Evolutionary conservation across 1,140 invertebrate species (phyloP), one percentile per base, ranked within the genome.

Genomic region (Drosophila ogumai): DNA sequence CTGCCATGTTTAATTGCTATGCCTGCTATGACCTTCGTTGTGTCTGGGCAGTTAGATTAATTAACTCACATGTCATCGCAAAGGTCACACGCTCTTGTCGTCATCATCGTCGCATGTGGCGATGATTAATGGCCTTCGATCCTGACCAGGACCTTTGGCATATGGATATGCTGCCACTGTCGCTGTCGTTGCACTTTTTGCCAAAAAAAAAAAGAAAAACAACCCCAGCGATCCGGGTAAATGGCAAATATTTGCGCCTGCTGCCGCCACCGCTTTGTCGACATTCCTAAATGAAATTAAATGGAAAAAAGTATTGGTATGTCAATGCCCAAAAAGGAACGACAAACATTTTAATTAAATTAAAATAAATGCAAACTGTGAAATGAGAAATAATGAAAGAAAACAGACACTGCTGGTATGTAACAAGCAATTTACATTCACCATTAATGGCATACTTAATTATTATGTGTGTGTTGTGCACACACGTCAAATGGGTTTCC

Each of bases 11-110:
- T 81, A 81, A 85, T 86, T 81, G 71, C 68, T 22, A 41, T 59
- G 47, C 73, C 56, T 40, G 47, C 9, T n/a, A n/a, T n/a, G 85
- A 80, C 84, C 84, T 84, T 80, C 75, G 55, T n/a, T 15, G 60
- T 64, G 82, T 80, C 81, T 82, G 82, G 72, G 36, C 73, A 78
- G 84, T 69, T 90, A 88, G 84, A 88, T 88, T 90, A 88, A 88
- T 88, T 87, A 84, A 88, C 79, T 88, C 57, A 69, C 84, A 80
- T 82, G 82, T 87, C 82, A 61, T 66, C 72, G 75, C 71, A 68
- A 82, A 87, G 84, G 84, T 80, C 84, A 34, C 19, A 88, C 49
- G 19, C 60, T 40, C 19, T 6, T 12, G 5, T 19, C 41, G 41
- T 43, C 41, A 17, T 44, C 43, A 13, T 47, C 34, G 60, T 57